Evolutionary conservation across 1,140 invertebrate species (phyloP).

Genomic region (Danaus melanippus): DNA sequence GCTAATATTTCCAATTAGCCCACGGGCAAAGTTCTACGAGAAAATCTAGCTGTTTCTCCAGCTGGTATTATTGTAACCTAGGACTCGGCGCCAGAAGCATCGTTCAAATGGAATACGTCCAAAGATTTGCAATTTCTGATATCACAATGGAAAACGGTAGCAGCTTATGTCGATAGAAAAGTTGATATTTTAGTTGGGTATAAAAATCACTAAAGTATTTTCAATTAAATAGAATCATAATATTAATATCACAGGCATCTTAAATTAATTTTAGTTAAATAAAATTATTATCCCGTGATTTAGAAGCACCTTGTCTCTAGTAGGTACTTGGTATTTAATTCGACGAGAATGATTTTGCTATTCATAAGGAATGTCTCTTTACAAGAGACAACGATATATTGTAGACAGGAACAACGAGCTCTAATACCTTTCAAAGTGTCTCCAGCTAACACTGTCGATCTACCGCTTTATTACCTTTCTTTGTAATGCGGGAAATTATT

Average conservation of each 20-base stretch:
- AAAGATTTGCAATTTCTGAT: neutral
- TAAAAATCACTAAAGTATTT: too few relatives aligned
- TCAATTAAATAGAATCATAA: too few relatives aligned
- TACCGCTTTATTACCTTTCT: slow-evolving; percentile 10
- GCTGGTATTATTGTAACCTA: slow-evolving; percentile 20
- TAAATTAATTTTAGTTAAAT: too few relatives aligned
- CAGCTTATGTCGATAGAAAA: too few relatives aligned
- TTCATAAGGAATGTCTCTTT: too few relatives aligned
- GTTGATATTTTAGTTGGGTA: too few relatives aligned
- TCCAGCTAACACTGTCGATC: slow-evolving; percentile 13
- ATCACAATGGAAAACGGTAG: too few relatives aligned
- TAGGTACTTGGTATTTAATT: too few relatives aligned
- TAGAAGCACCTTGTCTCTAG: too few relatives aligned
- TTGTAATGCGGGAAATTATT: slow-evolving; percentile 23
- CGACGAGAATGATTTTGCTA: too few relatives aligned
- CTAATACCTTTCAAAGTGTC: neutral
- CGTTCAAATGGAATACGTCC: slow-evolving; percentile 12
- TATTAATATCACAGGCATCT: too few relatives aligned
- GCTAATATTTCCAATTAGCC: slow-evolving; percentile 16
- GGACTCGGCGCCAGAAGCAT: slow-evolving; percentile 11
- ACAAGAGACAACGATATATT: neutral
- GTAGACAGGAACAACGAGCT: slow-evolving; percentile 1
- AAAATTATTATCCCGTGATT: too few relatives aligned
- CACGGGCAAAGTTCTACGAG: slow-evolving; percentile 12
- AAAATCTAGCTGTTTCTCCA: slow-evolving; percentile 21